Conservation (phyloP, 2,113 vertebrate genomes). For the Diadophis punctatus region DNA sequence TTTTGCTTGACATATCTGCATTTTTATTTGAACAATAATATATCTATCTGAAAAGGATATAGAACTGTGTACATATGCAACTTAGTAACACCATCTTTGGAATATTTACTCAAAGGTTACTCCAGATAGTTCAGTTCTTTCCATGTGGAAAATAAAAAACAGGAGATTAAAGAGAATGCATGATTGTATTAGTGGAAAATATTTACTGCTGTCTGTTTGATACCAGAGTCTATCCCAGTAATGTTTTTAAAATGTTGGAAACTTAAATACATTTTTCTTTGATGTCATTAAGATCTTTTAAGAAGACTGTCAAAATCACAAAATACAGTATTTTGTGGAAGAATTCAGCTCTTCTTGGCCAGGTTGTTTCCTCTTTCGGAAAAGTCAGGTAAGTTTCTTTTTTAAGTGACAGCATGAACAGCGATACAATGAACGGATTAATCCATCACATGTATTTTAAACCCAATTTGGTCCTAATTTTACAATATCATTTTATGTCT, state of each 20-base stretch:
- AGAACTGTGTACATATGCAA: neutral
- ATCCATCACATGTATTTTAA: slow-evolving; percentile 1
- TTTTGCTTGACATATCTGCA: neutral
- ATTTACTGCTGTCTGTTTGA: neutral
- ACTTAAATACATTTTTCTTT: neutral
- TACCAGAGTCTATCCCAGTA: neutral
- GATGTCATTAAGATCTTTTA: slow-evolving; percentile 79
- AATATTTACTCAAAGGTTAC: neutral
- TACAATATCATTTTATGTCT: neutral
- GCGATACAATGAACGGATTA: neutral
- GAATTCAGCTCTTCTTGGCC: slow-evolving; percentile 96
- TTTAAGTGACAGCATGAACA: neutral
- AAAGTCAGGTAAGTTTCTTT: slow-evolving; percentile 85
- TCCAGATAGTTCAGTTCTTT: neutral
- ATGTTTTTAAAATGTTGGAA: neutral
- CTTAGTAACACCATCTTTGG: neutral
- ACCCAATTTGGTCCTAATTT: neutral
- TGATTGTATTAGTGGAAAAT: neutral
- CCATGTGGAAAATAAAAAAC: neutral
- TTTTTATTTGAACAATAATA: neutral
- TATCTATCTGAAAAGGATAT: fast-evolving
- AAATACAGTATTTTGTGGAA: slow-evolving; percentile 97
- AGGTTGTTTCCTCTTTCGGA: slow-evolving; percentile 96
- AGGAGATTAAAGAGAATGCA: neutral
- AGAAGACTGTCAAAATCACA: slow-evolving; percentile 96